A percentile compares a stretch with the other conserved stretches of the same genome.
Conservation (phyloP, 2,888 invertebrate genomes). For the Tachystola acroxantha region DNA sequence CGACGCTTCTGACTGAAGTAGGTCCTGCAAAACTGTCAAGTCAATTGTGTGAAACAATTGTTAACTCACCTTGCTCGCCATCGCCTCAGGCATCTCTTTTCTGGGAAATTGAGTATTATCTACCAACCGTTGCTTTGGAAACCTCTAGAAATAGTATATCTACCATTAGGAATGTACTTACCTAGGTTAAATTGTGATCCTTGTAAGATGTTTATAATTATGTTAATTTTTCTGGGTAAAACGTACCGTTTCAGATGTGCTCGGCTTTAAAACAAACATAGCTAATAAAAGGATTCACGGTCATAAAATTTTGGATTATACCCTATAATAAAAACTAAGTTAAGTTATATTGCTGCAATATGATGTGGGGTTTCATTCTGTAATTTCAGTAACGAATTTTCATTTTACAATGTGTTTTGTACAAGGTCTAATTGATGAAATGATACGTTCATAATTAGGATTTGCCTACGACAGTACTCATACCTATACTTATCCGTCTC, state of each 20-base stretch:
- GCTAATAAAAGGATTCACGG: conserved; percentile 20
- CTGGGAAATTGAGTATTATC: conserved; percentile 21
- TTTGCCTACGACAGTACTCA: too few species aligned
- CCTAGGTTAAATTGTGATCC: neutral
- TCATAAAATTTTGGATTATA: conserved; percentile 30
- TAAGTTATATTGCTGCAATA: conserved; percentile 32
- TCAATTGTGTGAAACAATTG: conserved; percentile 30
- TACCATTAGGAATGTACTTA: too few species aligned
- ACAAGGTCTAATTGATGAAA: too few species aligned
- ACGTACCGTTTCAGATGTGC: neutral
- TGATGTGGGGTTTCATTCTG: conserved; percentile 26
- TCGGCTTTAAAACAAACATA: conserved; percentile 15
- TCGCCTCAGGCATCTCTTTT: conserved; percentile 11
- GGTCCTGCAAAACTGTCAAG: conserved; percentile 19
- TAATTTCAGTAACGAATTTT: too few species aligned
- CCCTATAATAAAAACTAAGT: conserved; percentile 20
- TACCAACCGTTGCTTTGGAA: neutral
- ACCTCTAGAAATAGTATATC: neutral
- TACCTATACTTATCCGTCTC: neutral
- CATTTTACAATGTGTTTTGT: conserved; percentile 19
- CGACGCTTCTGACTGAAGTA: conserved; percentile 2
- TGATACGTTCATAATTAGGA: too few species aligned
- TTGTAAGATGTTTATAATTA: conserved; percentile 2
- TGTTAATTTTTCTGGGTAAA: too few species aligned
- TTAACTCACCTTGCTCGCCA: conserved; percentile 12